These are phyloP conservation scores for Heliothis virescens DNA, from an alignment of 1,140 invertebrate genomes.

Conservation along the genomic window DNA sequence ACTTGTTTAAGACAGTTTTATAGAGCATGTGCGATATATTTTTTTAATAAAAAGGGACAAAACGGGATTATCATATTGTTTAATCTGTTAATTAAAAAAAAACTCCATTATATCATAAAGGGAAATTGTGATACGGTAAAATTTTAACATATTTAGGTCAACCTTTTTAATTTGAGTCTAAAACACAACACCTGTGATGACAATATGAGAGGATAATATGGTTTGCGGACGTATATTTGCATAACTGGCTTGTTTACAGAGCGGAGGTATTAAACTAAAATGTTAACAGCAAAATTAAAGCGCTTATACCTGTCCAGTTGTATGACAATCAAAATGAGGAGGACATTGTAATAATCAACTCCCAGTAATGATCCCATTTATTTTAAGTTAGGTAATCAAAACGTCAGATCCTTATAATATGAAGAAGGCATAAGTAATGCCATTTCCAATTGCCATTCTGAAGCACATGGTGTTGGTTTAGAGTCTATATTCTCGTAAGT, in stretches of 20 bases:
- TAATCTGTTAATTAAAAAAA: neutral
- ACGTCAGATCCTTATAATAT: too few species aligned
- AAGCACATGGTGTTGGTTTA: too few species aligned
- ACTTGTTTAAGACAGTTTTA: too few species aligned
- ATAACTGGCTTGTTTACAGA: constrained; percentile 30
- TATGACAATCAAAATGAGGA: too few species aligned
- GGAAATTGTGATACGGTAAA: neutral
- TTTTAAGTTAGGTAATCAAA: too few species aligned
- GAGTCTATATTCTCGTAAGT: too few species aligned
- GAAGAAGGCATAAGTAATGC: too few species aligned
- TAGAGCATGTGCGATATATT: too few species aligned
- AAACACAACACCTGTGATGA: constrained; percentile 34
- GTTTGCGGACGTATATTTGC: constrained; percentile 37
- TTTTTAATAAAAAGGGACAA: neutral
- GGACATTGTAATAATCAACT: too few species aligned
- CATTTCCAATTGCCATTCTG: too few species aligned
- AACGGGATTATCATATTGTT: neutral
- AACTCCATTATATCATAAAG: neutral
- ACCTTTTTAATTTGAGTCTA: neutral
- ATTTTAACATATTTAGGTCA: constrained; percentile 34
- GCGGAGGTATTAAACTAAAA: constrained; percentile 10
- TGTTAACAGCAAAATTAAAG: neutral
- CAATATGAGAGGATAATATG: constrained; percentile 27
- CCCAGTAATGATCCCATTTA: too few species aligned
- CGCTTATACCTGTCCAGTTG: neutral